Evolutionary conservation across 2,888 invertebrate genomes (phyloP).

Genomic region (Julus scanicus): DNA sequence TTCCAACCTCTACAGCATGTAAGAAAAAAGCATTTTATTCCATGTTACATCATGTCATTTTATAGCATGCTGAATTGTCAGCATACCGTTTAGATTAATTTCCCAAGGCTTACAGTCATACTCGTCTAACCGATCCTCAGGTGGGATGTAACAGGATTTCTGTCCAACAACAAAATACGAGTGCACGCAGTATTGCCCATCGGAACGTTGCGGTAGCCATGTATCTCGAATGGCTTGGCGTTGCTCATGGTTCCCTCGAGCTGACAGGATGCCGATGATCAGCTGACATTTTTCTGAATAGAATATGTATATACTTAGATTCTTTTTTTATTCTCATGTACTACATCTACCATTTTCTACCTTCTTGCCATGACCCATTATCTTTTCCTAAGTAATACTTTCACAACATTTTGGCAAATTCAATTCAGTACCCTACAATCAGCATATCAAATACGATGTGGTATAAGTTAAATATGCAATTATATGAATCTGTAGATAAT

Average conservation of each 20-base stretch:
- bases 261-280: slow-evolving; percentile 49
- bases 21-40: neutral
- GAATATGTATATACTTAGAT: neutral
- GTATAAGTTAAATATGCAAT: too few relatives aligned
- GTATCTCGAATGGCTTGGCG: slow-evolving; percentile 34
- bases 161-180: slow-evolving; percentile 17
- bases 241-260: neutral
- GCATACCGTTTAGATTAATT: neutral
- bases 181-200: neutral
- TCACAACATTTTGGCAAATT: neutral
- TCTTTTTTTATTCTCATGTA: neutral
- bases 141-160: slow-evolving; percentile 41
- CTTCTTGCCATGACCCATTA: neutral
- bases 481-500: too few relatives aligned
- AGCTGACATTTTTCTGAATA: slow-evolving; percentile 24
- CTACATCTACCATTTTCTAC: too few relatives aligned
- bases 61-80: neutral
- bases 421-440: too few relatives aligned
- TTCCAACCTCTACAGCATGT: neutral
- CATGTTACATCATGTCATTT: neutral
- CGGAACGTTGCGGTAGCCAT: neutral
- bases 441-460: too few relatives aligned
- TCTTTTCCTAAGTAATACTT: neutral
- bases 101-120: slow-evolving; percentile 49
- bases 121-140: slow-evolving; percentile 29